Conservation (phyloP, 64 coral and sea anemone species). For the Dendronephthya gigantea region DNA sequence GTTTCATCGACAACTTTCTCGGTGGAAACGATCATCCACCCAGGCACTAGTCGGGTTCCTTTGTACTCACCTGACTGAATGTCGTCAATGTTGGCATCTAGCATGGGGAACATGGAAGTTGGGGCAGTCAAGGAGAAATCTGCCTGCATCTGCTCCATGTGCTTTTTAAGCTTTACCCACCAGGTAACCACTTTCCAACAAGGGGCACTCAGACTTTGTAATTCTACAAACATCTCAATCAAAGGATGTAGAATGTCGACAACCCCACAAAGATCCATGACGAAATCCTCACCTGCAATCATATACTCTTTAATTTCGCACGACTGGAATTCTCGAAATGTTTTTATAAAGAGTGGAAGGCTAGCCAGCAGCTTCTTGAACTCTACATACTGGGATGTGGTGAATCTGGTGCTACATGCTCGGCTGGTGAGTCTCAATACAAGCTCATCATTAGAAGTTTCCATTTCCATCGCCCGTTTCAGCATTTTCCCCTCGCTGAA, state of each 20-base stretch:
- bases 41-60: neutral
- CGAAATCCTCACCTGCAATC: slow-evolving; percentile 16
- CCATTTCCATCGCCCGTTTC: slow-evolving; percentile 1
- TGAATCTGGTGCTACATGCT: slow-evolving; percentile 7
- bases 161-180: neutral
- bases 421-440: neutral
- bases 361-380: neutral
- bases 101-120: slow-evolving; percentile 6
- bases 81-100: neutral
- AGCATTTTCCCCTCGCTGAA: slow-evolving; percentile 17
- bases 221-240: slow-evolving; percentile 12
- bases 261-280: slow-evolving; percentile 5
- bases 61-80: slow-evolving; percentile 11
- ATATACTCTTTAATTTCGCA: slow-evolving; percentile 9
- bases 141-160: neutral
- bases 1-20: neutral
- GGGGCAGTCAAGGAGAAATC: slow-evolving; percentile 1
- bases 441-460: neutral
- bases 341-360: slow-evolving; percentile 2
- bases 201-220: neutral
- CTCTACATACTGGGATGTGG: slow-evolving; percentile 16
- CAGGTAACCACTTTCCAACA: slow-evolving; percentile 10
- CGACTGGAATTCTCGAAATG: slow-evolving; percentile 6
- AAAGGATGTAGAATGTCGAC: neutral
- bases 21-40: slow-evolving; percentile 7